These are phyloP conservation scores for Tortricodes alternella DNA, from an alignment of 2,888 invertebrate species.

Conservation along the genomic window DNA sequence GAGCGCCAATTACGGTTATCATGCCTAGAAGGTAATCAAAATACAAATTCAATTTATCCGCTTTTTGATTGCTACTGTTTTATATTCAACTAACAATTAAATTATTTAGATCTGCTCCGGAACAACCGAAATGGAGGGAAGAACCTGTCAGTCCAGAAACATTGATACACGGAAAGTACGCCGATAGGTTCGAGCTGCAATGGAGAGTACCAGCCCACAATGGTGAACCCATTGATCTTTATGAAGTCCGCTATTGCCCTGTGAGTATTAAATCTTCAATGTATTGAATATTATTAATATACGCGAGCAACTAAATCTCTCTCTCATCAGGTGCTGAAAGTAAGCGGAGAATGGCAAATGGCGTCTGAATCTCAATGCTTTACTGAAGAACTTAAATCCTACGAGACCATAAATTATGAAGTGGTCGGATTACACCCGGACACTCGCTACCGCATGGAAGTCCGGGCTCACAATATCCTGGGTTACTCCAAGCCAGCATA, in stretches of 20 bases:
- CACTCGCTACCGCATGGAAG: slow-evolving; percentile 91
- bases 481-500: slow-evolving; percentile 91
- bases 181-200: slow-evolving; percentile 90
- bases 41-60: neutral
- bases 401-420: slow-evolving; percentile 85
- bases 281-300: neutral
- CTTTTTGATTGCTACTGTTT: neutral
- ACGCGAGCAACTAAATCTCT: neutral
- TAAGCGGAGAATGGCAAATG: slow-evolving; percentile 86
- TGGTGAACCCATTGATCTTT: slow-evolving; percentile 93
- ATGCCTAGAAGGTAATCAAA: slow-evolving; percentile 85
- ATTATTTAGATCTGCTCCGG: slow-evolving; percentile 85
- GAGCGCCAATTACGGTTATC: slow-evolving; percentile 83
- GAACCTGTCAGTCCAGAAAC: slow-evolving; percentile 65
- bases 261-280: slow-evolving; percentile 78
- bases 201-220: slow-evolving; percentile 95
- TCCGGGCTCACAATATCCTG: slow-evolving; percentile 92
- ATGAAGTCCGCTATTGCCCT: slow-evolving; percentile 90
- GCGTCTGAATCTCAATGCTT: slow-evolving; percentile 81
- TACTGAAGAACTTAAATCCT: slow-evolving; percentile 83
- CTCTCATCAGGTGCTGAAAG: slow-evolving; percentile 83
- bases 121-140: slow-evolving; percentile 81
- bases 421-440: slow-evolving; percentile 88
- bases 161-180: slow-evolving; percentile 81
- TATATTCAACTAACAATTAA: slow-evolving; percentile 8